Percentiles rank a stretch among this genome's conserved stretches.
Evolutionary conservation across 2,797 vertebrate genomes (phyloP).

Genomic region (Syngnathus rostellatus): DNA sequence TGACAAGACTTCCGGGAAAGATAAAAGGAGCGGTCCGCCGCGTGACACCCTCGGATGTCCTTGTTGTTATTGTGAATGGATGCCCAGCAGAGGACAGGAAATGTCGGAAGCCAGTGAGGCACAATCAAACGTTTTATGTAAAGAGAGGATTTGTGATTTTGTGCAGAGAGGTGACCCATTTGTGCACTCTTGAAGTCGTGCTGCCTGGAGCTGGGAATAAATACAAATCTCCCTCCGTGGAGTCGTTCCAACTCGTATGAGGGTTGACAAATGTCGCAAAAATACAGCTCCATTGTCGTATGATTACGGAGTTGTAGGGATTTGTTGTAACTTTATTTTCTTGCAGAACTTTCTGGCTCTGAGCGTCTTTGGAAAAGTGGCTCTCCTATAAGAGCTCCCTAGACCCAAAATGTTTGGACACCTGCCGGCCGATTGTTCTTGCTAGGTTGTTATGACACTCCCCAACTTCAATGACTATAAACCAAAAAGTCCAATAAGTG

Average conservation of each 20-base stretch:
- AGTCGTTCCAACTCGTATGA: slow-evolving; percentile 15
- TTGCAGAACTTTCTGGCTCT: no score
- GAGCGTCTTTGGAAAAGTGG: background rate
- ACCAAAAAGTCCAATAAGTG: background rate
- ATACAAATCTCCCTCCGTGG: slow-evolving; percentile 33
- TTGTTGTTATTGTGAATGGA: slow-evolving; percentile 64
- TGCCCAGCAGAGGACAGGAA: slow-evolving; percentile 11
- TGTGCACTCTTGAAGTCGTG: slow-evolving; percentile 41
- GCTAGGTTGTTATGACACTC: slow-evolving; percentile 36
- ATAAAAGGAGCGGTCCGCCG: background rate
- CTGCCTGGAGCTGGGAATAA: slow-evolving; percentile 52
- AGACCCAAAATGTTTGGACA: background rate
- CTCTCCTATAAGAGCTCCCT: background rate
- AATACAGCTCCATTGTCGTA: no score
- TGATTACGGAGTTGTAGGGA: no score
- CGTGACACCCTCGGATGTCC: slow-evolving; percentile 51
- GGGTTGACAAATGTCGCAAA: background rate
- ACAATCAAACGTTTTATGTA: slow-evolving; percentile 36
- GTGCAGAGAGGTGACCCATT: slow-evolving; percentile 48
- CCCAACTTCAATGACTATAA: slow-evolving; percentile 37
- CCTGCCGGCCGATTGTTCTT: slow-evolving; percentile 49
- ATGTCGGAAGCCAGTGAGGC: slow-evolving; percentile 7
- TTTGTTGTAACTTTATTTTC: no score
- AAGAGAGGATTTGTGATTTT: slow-evolving; percentile 42
- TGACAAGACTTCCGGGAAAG: background rate